A percentile compares a stretch with the other conserved stretches of the same genome.
These are phyloP conservation scores for Phodopus roborovskii DNA, from an alignment of 2,113 vertebrate species.

Conservation along the genomic window DNA sequence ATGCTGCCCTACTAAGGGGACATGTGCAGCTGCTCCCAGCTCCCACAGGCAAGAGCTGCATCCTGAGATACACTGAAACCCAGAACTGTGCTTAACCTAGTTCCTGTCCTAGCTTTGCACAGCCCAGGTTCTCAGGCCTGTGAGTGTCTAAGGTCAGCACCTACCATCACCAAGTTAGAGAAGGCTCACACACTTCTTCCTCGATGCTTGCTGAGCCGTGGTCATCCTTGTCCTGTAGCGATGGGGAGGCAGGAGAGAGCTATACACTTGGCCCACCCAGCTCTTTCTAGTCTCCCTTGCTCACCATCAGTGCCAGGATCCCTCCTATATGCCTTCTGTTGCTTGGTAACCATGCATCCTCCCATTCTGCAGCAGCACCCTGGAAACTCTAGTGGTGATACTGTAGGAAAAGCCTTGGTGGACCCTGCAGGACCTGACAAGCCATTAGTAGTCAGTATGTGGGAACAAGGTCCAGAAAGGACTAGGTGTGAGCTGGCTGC, in stretches of 20 bases:
- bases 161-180: not conserved
- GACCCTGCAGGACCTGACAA: not conserved
- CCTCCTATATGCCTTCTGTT: constrained; percentile 57
- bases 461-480: constrained; percentile 45
- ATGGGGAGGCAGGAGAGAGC: not conserved
- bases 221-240: not conserved
- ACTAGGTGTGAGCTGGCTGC: constrained; percentile 1
- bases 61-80: not conserved
- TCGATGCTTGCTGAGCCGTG: not conserved
- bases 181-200: not conserved
- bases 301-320: not conserved
- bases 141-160: not conserved
- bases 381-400: not conserved
- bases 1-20: no score
- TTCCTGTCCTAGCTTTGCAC: not conserved
- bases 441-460: not conserved
- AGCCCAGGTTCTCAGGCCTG: not conserved
- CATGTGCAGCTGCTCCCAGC: not conserved
- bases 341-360: constrained; percentile 62
- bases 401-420: not conserved
- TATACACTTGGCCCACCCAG: not conserved
- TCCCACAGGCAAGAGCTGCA: not conserved
- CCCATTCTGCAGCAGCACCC: constrained; percentile 17
- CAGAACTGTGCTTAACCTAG: not conserved
- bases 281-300: not conserved